Conservation (phyloP, 2,888 invertebrate genomes). For the Tubulanus polymorphus region DNA sequence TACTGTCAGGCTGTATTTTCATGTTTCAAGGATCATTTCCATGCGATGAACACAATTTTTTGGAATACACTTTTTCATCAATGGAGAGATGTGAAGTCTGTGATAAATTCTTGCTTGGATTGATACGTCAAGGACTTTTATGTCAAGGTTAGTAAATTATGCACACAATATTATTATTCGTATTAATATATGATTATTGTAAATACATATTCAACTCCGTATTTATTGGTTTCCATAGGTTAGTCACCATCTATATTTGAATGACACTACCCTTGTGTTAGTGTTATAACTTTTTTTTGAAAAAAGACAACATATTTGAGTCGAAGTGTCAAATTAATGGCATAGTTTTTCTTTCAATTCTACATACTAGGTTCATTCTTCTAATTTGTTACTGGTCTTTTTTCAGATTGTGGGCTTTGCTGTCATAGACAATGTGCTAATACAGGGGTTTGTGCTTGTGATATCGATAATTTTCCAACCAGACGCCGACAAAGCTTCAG, state of each 20-base stretch:
- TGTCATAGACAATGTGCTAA: constrained; percentile 69
- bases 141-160: constrained; percentile 64
- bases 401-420: constrained; percentile 65
- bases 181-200: no score
- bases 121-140: constrained; percentile 68
- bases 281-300: not conserved
- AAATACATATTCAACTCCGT: no score
- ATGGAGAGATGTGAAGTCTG: constrained; percentile 71
- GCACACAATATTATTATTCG: no score
- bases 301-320: not conserved
- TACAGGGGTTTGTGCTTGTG: constrained; percentile 62
- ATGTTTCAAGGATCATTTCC: constrained; percentile 16
- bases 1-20: constrained; percentile 5
- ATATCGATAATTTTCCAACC: constrained; percentile 47
- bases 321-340: no score
- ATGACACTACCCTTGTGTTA: no score
- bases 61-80: constrained; percentile 65
- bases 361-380: no score
- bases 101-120: constrained; percentile 66
- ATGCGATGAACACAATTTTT: constrained; percentile 56
- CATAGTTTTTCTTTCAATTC: no score
- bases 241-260: no score
- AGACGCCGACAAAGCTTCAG: constrained; percentile 47
- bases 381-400: no score
- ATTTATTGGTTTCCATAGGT: no score